A percentile compares a stretch with the other conserved stretches of the same genome.
phyloP scores from a whole-genome alignment of 2,888 invertebrate species.

The Pyrrhia umbra region DNA sequence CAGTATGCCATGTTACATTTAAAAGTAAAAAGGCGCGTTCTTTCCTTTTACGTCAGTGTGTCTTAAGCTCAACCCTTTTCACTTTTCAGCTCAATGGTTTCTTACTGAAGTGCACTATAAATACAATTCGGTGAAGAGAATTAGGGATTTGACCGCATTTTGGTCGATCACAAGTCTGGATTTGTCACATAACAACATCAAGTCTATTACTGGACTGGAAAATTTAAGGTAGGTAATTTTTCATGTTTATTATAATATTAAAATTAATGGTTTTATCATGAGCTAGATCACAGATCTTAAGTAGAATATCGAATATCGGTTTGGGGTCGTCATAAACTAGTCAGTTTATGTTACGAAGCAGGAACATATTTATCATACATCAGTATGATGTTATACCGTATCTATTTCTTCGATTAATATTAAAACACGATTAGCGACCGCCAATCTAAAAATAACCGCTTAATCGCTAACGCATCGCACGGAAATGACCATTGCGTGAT shows the following conservation, averaged over 20 bases:
- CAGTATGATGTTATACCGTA: too few relatives aligned
- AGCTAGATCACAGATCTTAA: too few relatives aligned
- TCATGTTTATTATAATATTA: too few relatives aligned
- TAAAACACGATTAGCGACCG: not conserved
- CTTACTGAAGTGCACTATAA: conserved; percentile 91
- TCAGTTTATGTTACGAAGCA: too few relatives aligned
- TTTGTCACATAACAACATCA: conserved; percentile 91
- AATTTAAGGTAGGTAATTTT: conserved; percentile 73
- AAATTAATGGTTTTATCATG: too few relatives aligned
- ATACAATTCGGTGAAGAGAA: conserved; percentile 88
- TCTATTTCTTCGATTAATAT: not conserved
- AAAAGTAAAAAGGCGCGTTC: not conserved
- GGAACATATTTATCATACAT: too few relatives aligned
- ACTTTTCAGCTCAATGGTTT: conserved; percentile 89
- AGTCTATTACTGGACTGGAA: conserved; percentile 87
- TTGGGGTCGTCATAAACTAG: too few relatives aligned
- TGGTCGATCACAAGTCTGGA: conserved; percentile 91
- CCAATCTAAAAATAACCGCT: not conserved
- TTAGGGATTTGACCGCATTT: conserved; percentile 89
- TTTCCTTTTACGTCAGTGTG: not conserved
- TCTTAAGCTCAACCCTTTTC: conserved; percentile 28
- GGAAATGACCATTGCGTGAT: not conserved
- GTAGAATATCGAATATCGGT: too few relatives aligned
- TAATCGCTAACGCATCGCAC: not conserved
- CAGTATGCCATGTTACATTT: not conserved